Percentiles rank a stretch among this genome's conserved stretches.
These are phyloP conservation scores for Erebia ligea DNA, from an alignment of 2,888 invertebrate genomes.

Conservation along the genomic window DNA sequence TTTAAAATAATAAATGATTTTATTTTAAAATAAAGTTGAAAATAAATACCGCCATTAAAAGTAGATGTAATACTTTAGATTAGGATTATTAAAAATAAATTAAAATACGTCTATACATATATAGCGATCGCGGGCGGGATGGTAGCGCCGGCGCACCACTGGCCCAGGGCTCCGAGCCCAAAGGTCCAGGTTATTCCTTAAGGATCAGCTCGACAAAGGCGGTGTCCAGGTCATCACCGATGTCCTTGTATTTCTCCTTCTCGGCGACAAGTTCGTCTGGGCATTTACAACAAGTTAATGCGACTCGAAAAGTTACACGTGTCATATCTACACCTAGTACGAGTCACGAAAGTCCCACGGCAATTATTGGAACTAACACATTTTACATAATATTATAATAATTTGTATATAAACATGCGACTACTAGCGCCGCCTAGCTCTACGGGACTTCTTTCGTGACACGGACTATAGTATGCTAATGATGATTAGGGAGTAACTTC, in stretches of 20 bases:
- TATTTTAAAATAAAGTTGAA: constrained; percentile 67
- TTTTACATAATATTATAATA: too few relatives aligned
- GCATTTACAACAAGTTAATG: constrained; percentile 31
- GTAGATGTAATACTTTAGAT: constrained; percentile 77
- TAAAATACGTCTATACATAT: constrained; percentile 69
- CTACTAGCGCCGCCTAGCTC: too few relatives aligned
- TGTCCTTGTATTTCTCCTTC: constrained; percentile 99
- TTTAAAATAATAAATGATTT: constrained; percentile 74
- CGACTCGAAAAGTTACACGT: not conserved
- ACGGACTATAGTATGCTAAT: too few relatives aligned
- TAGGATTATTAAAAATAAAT: constrained; percentile 77
- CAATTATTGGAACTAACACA: too few relatives aligned
- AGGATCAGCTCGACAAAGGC: constrained; percentile 97
- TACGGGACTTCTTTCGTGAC: too few relatives aligned
- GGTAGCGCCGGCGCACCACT: constrained; percentile 40
- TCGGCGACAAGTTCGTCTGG: constrained; percentile 96
- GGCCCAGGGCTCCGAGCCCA: constrained; percentile 5
- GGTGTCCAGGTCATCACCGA: constrained; percentile 99
- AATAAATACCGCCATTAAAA: constrained; percentile 80
- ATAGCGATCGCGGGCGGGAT: constrained; percentile 67
- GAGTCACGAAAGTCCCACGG: too few relatives aligned
- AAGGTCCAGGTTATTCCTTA: constrained; percentile 80
- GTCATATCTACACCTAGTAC: too few relatives aligned
- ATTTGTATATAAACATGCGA: too few relatives aligned
- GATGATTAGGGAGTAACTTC: too few relatives aligned